phyloP scores from a whole-genome alignment of 2,888 invertebrate species.

The Glyphotaelius pellucidus region DNA sequence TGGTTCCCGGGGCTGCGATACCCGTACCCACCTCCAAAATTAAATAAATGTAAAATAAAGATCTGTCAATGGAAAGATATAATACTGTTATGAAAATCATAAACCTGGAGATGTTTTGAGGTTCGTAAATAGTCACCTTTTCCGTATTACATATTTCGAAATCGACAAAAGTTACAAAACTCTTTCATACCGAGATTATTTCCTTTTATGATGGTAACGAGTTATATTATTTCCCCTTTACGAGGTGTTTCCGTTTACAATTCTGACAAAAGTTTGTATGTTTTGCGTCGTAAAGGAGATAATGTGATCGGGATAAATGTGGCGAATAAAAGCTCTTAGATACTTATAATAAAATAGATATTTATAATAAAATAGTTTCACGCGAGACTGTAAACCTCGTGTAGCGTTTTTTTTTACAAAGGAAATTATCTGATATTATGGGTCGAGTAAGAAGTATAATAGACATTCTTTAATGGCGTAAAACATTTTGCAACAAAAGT shows the following conservation, averaged over 20 bases:
- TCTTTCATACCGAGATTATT: not conserved
- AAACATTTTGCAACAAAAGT: no score
- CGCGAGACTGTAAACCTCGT: not conserved
- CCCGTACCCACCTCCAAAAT: no score
- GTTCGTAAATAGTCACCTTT: not conserved
- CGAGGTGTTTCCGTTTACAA: not conserved
- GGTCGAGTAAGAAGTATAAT: no score
- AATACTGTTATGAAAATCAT: not conserved
- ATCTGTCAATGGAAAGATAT: no score
- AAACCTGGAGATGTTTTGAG: not conserved
- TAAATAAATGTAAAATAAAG: no score
- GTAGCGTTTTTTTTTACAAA: no score
- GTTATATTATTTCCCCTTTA: not conserved
- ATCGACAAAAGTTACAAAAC: not conserved
- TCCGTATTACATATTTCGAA: not conserved
- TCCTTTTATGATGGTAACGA: not conserved
- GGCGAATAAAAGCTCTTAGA: not conserved
- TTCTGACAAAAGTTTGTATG: conserved; percentile 2
- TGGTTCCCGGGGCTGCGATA: no score
- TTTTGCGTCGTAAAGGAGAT: not conserved
- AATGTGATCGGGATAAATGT: conserved; percentile 12
- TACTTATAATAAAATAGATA: not conserved
- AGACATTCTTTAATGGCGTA: no score
- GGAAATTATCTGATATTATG: no score
- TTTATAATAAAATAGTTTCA: not conserved